Evolutionary conservation across 2,113 vertebrate genomes (phyloP), one percentile per base, ranked within the genome.

Genomic region (Ophthalmolycus amberensis): DNA sequence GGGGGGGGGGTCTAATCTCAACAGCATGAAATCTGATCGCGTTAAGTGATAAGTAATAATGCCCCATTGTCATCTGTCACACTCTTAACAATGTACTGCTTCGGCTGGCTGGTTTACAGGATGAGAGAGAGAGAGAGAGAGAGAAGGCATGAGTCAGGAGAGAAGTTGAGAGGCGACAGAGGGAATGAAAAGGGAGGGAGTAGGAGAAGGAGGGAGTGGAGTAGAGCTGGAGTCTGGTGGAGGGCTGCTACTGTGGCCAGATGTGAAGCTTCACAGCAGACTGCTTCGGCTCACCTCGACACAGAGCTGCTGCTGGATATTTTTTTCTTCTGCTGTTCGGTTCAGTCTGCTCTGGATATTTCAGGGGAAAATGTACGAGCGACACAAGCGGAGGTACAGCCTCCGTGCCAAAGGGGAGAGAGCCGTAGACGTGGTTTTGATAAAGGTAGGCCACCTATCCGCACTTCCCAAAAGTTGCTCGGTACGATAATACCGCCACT

Each of bases 381-480:
- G 98, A 79, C 95, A 99, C 93, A 99, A 96, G 94, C 93, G 97
- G 94, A 96, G 97, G 76, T 99, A 99, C 91, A 99, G 97, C 89
- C 91, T 99, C 50, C 97, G 97, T 50, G 96, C 97, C 93, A 98
- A 96, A 91, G 97, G 96, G 80, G 96, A 97, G 92, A 95, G 96
- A 88, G 92, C 95, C 27, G 95, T 97, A 86, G 97, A 99, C 77
- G 98, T 99, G 92, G 97, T 99, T 80, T 88, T 99, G 85, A 94
- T 99, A 69, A 99, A 99, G 98, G 98, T 99, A 97, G 89, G 96
- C 66, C 70, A 56, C 80, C 69, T 44, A 56, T 83, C 60, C 0
- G 6, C 48, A 68, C 58, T 81, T 59, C 83, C 48, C 9, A 54
- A 90, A 91, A 90, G 81, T 92, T 90, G 56, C 85, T 72, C 48